phyloP scores from a whole-genome alignment of 23 tunicate species.

The Diplosoma virens region DNA sequence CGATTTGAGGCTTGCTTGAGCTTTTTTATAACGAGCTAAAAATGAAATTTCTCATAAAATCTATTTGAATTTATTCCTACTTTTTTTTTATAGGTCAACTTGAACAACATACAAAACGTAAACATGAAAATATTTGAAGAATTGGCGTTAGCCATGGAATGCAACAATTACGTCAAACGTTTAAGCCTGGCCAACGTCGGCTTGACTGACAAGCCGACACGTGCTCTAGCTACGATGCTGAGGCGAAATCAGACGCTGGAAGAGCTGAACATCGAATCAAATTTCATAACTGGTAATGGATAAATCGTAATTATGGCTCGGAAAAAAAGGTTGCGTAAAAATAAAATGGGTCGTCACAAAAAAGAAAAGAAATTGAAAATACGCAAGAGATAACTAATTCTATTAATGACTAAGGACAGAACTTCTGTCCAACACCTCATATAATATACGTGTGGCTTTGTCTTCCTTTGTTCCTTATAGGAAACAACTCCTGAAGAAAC shows the following conservation, averaged over 20 bases:
- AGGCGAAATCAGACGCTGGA: slow-evolving; percentile 58
- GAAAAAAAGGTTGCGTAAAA: no score
- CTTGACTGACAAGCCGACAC: slow-evolving; percentile 64
- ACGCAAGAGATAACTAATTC: no score
- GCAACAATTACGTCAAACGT: slow-evolving; percentile 71
- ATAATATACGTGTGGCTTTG: no score
- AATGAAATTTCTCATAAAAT: background rate
- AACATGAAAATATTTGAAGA: slow-evolving; percentile 83
- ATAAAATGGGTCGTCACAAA: no score
- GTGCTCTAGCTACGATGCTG: slow-evolving; percentile 80
- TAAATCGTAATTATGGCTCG: no score
- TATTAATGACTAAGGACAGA: no score
- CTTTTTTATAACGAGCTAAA: no score
- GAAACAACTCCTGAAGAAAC: no score
- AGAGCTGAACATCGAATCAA: slow-evolving; percentile 82
- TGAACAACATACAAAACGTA: slow-evolving; percentile 94
- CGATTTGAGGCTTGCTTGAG: no score
- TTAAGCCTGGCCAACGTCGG: slow-evolving; percentile 78
- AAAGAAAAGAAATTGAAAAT: no score
- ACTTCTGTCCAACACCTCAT: no score
- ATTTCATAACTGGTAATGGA: slow-evolving; percentile 92
- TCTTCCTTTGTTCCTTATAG: no score
- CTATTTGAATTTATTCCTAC: background rate
- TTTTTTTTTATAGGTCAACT: slow-evolving; percentile 60
- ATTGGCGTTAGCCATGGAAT: slow-evolving; percentile 82